phyloP scores from a whole-genome alignment of 2,888 invertebrate genomes.

The Drosophila pullipes region DNA sequence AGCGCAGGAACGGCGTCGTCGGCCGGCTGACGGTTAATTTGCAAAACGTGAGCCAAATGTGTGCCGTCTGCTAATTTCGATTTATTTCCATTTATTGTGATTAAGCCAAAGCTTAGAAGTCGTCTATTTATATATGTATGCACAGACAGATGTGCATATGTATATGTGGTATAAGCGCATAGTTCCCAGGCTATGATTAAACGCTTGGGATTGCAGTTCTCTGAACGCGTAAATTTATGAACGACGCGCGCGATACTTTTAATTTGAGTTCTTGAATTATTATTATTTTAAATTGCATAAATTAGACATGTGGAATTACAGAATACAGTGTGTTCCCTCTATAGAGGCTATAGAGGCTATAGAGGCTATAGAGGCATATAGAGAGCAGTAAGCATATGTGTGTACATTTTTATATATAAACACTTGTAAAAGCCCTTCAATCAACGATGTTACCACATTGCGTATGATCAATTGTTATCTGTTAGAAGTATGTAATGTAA shows the following conservation, averaged over 20 bases:
- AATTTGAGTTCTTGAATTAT: constrained; percentile 32
- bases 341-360: too few relatives aligned
- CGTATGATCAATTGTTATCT: background rate
- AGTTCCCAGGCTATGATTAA: constrained; percentile 48
- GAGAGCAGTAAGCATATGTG: background rate
- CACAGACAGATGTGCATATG: constrained; percentile 1
- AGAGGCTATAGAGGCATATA: too few relatives aligned
- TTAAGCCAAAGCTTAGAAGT: constrained; percentile 42
- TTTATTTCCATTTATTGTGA: constrained; percentile 70
- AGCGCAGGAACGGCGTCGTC: constrained; percentile 35
- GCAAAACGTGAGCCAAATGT: constrained; percentile 67
- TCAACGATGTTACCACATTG: background rate
- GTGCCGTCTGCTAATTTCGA: constrained; percentile 67
- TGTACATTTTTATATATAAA: background rate
- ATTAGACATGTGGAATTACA: constrained; percentile 16
- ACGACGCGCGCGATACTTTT: constrained; percentile 19
- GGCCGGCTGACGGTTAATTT: constrained; percentile 55
- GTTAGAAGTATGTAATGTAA: background rate
- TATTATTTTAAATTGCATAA: constrained; percentile 45
- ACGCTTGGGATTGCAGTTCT: constrained; percentile 29
- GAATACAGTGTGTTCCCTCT: background rate
- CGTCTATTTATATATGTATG: constrained; percentile 3
- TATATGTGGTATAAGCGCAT: constrained; percentile 8
- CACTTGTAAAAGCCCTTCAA: background rate
- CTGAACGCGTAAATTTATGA: constrained; percentile 20